Conservation (phyloP, 2,888 invertebrate species). For the Tribolium freemani region DNA sequence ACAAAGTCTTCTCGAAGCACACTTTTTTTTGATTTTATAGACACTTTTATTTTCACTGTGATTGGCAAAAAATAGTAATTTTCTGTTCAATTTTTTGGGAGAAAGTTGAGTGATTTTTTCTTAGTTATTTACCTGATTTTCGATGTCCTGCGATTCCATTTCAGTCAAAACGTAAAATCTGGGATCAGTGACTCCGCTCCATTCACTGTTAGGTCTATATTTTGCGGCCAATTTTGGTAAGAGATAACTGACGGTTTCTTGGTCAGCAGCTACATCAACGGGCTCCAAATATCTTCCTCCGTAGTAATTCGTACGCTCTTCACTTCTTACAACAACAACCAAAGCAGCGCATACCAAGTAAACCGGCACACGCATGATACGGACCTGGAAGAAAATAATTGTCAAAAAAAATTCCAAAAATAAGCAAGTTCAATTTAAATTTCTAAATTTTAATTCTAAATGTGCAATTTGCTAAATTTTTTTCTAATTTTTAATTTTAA, state of each 20-base stretch:
- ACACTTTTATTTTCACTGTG: not conserved
- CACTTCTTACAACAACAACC: constrained; percentile 60
- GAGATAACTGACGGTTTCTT: constrained; percentile 68
- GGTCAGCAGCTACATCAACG: constrained; percentile 62
- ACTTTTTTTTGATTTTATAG: not conserved
- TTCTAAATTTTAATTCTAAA: too few relatives aligned
- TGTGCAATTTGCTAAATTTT: too few relatives aligned
- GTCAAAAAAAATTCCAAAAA: too few relatives aligned
- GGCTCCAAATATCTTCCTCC: constrained; percentile 58
- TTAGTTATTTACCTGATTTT: constrained; percentile 58
- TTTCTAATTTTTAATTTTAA: too few relatives aligned
- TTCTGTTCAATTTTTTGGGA: not conserved
- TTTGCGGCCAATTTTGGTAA: constrained; percentile 71
- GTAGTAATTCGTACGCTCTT: constrained; percentile 55
- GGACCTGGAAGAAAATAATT: constrained; percentile 50
- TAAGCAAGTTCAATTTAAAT: too few relatives aligned
- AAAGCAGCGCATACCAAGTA: constrained; percentile 64
- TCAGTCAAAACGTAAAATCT: constrained; percentile 67
- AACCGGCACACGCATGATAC: constrained; percentile 64
- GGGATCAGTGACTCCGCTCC: constrained; percentile 65
- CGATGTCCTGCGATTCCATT: constrained; percentile 61
- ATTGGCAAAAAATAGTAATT: not conserved
- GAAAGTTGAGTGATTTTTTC: not conserved
- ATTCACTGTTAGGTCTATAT: constrained; percentile 65
- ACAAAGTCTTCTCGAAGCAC: constrained; percentile 5